Percentiles rank a stretch among this genome's conserved stretches.
These are phyloP conservation scores for Pseudomyrmex sp. DNA, from an alignment of 1,140 invertebrate species.

Conservation along the genomic window DNA sequence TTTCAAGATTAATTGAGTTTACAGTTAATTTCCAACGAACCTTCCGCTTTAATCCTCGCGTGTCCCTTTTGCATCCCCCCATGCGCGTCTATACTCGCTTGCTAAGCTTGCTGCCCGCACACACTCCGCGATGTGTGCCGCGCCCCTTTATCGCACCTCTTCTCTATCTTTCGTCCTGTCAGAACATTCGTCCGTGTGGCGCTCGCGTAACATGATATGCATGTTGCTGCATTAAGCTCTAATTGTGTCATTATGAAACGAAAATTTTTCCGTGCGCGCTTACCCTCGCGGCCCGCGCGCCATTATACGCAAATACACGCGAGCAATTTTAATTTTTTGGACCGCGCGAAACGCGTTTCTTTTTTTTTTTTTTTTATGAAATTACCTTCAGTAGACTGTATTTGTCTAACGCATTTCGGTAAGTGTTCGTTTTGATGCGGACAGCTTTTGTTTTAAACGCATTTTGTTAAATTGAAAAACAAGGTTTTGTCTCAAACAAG, in stretches of 20 bases:
- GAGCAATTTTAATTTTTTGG: conserved; percentile 36
- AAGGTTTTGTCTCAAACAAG: not conserved
- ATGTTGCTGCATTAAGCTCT: conserved; percentile 65
- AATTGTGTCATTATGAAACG: conserved; percentile 69
- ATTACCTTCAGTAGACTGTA: conserved; percentile 6
- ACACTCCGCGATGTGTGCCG: not conserved
- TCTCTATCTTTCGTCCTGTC: conserved; percentile 23
- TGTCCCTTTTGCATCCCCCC: conserved; percentile 41
- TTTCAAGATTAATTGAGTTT: conserved; percentile 71
- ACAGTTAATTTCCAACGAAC: conserved; percentile 71
- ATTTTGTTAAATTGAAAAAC: conserved; percentile 2
- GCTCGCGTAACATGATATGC: conserved; percentile 62
- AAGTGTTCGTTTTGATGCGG: not conserved
- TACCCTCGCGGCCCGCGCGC: not conserved
- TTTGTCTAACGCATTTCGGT: not conserved
- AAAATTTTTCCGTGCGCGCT: conserved; percentile 59
- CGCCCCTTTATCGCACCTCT: conserved; percentile 33
- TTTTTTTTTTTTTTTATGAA: conserved; percentile 5
- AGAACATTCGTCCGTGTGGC: conserved; percentile 37
- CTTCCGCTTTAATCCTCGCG: conserved; percentile 64
- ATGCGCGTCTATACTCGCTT: not conserved
- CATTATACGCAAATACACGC: not conserved
- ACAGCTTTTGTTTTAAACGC: not conserved
- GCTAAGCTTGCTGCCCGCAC: conserved; percentile 52
- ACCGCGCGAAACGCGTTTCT: too few species aligned